phyloP scores from a whole-genome alignment of 1,140 invertebrate species.

The Stegodyphus dumicola region DNA sequence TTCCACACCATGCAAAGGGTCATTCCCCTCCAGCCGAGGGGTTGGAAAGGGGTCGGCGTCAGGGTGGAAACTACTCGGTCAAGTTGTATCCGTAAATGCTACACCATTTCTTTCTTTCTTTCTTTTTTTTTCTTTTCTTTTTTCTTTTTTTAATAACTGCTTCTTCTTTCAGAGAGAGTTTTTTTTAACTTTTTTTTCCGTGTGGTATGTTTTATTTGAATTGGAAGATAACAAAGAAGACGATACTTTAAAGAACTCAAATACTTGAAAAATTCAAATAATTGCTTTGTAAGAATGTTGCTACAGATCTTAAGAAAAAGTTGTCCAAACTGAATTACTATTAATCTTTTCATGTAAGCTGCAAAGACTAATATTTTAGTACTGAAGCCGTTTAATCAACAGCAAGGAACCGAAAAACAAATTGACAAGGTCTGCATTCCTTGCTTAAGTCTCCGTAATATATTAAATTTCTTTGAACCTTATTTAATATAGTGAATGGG shows the following conservation, averaged over 20 bases:
- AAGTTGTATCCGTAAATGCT: not conserved
- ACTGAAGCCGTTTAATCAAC: too few relatives aligned
- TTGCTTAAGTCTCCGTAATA: too few relatives aligned
- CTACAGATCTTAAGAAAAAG: not conserved
- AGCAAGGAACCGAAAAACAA: too few relatives aligned
- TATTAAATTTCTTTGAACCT: too few relatives aligned
- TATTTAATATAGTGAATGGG: too few relatives aligned
- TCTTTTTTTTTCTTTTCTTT: not conserved
- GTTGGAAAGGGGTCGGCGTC: conserved; percentile 41
- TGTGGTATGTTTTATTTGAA: not conserved
- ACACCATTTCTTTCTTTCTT: not conserved
- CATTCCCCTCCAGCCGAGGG: conserved; percentile 39
- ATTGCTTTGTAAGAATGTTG: not conserved
- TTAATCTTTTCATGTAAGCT: not conserved
- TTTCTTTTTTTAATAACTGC: not conserved
- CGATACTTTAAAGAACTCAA: not conserved
- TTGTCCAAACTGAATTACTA: not conserved
- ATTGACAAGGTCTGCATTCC: too few relatives aligned
- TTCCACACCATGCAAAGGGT: not conserved
- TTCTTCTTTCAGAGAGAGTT: not conserved
- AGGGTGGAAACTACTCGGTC: not conserved
- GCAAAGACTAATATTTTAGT: too few relatives aligned
- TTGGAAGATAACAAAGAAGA: not conserved
- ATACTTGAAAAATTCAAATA: not conserved
- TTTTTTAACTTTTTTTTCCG: not conserved